Evolutionary conservation across 1,140 invertebrate genomes (phyloP).

Genomic region (Metopolophium dirhodum): DNA sequence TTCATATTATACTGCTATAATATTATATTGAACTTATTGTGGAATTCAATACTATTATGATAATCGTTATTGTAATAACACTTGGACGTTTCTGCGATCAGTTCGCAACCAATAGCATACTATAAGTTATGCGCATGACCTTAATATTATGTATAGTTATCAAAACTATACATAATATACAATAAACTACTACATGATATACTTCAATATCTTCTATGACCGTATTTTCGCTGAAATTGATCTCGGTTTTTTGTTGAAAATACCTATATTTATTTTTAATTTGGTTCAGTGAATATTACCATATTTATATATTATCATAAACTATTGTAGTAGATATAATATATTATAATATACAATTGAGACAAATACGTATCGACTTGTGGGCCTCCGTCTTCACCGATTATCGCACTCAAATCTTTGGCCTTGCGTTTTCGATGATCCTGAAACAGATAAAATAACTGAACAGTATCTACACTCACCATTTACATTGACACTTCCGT

Average conservation of each 20-base stretch:
- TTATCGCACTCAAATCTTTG: no score
- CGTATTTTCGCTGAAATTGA: not conserved
- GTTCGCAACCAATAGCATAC: not conserved
- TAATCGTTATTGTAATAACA: no score
- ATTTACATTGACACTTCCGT: not conserved
- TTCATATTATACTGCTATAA: not conserved
- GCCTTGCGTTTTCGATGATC: not conserved
- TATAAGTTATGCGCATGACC: not conserved
- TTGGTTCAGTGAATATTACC: not conserved
- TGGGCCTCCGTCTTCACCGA: no score
- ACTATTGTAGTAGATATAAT: no score
- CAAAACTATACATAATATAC: not conserved
- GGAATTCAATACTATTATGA: no score
- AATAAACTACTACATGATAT: not conserved
- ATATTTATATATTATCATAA: not conserved
- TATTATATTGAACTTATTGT: not conserved
- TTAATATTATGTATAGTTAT: not conserved
- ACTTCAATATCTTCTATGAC: not conserved
- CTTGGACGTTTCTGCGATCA: not conserved
- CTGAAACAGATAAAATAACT: not conserved
- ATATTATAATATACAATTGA: no score
- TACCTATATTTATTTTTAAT: not conserved
- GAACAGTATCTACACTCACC: not conserved
- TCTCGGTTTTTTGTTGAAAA: not conserved
- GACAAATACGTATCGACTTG: no score